Evolutionary conservation across 2,113 vertebrate genomes (phyloP).

Genomic region (Otus sunia): DNA sequence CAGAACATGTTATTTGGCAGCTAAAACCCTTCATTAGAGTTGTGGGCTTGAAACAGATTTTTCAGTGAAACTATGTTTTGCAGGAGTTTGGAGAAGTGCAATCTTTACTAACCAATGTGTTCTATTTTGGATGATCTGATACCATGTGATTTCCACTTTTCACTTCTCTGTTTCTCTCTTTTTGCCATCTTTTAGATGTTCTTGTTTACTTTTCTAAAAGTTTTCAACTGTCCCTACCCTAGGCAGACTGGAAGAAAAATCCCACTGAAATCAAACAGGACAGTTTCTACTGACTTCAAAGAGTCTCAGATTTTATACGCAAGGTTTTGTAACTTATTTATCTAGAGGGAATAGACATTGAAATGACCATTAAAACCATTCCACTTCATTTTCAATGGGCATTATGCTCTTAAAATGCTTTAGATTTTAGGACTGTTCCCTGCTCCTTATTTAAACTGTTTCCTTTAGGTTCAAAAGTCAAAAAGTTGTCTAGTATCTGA

Average conservation of each 20-base stretch:
- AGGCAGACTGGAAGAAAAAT: not conserved
- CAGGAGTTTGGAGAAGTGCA: constrained; percentile 51
- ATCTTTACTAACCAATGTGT: constrained; percentile 53
- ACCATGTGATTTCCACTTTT: constrained; percentile 52
- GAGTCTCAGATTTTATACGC: not conserved
- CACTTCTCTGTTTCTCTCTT: constrained; percentile 5
- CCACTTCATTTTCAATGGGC: not conserved
- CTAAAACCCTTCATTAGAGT: constrained; percentile 74
- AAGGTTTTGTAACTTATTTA: constrained; percentile 21
- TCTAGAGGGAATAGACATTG: constrained; percentile 11
- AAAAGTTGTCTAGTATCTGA: not conserved
- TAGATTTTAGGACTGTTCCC: not conserved
- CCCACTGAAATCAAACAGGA: not conserved
- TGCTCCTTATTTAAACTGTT: not conserved
- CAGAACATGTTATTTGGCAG: constrained; percentile 76
- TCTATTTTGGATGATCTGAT: constrained; percentile 66
- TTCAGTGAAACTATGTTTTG: constrained; percentile 70
- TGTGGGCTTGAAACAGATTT: constrained; percentile 72
- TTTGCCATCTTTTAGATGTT: constrained; percentile 6
- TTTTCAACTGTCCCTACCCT: not conserved
- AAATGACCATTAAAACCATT: constrained; percentile 10
- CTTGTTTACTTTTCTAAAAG: constrained; percentile 15
- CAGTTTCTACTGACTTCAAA: constrained; percentile 16
- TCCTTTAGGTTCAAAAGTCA: not conserved
- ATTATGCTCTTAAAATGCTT: not conserved